Conservation (phyloP, 2,888 invertebrate genomes). For the Anoncus sp. region DNA sequence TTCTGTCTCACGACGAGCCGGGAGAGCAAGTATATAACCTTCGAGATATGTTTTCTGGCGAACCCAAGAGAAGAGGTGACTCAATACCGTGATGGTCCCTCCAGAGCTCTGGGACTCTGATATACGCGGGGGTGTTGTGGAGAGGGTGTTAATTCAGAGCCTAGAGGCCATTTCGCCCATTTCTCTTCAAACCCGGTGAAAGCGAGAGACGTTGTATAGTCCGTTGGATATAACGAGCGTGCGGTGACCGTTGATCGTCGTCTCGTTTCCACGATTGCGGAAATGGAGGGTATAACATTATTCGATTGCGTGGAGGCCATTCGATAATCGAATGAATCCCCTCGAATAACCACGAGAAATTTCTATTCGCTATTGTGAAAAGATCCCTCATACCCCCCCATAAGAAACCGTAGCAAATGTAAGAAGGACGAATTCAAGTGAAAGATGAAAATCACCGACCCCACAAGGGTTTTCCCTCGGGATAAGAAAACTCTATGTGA, state of each 20-base stretch:
- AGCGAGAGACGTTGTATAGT: background rate
- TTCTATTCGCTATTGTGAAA: slow-evolving; percentile 2
- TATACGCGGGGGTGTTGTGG: slow-evolving; percentile 3
- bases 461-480: slow-evolving; percentile 1
- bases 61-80: background rate
- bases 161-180: background rate
- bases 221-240: background rate
- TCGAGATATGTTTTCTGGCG: slow-evolving; percentile 9
- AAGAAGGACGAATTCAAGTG: slow-evolving; percentile 14
- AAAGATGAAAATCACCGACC: slow-evolving; percentile 10
- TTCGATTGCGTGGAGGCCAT: background rate
- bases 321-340: background rate
- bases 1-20: slow-evolving; percentile 22
- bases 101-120: slow-evolving; percentile 19
- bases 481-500: slow-evolving; percentile 14
- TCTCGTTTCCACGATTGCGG: background rate
- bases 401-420: background rate
- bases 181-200: background rate
- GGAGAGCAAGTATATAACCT: slow-evolving; percentile 26
- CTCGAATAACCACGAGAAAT: slow-evolving; percentile 10
- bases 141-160: slow-evolving; percentile 33
- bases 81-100: slow-evolving; percentile 6
- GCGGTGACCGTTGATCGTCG: background rate
- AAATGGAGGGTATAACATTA: slow-evolving; percentile 4
- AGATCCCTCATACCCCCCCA: background rate